Conservation (phyloP, 2,113 vertebrate species). For the Mesocricetus auratus region DNA sequence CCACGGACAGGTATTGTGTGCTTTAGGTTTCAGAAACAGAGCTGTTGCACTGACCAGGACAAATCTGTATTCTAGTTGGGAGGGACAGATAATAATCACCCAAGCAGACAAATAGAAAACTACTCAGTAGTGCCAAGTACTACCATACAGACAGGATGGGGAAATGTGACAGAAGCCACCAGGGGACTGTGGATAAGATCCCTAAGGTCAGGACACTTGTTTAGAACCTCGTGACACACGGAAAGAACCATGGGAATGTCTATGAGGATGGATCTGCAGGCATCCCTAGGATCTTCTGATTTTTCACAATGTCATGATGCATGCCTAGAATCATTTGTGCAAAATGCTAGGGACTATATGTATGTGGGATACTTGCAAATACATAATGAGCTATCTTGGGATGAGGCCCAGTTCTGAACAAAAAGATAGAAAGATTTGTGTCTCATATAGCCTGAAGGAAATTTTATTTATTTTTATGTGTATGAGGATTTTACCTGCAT, state of each 20-base stretch:
- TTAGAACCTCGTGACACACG: neutral
- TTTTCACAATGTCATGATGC: conserved; percentile 33
- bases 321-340: neutral
- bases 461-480: neutral
- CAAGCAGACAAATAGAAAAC: conserved; percentile 9
- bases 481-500: neutral
- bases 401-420: neutral
- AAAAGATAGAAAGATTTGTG: neutral
- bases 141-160: conserved; percentile 29
- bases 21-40: neutral
- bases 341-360: neutral
- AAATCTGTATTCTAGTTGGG: neutral
- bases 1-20: neutral
- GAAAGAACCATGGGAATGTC: neutral
- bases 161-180: neutral
- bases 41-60: neutral
- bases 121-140: conserved; percentile 21
- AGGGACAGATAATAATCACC: neutral
- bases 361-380: neutral
- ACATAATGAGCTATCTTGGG: neutral
- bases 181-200: neutral
- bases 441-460: neutral
- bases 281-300: neutral
- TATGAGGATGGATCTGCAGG: neutral
- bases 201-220: neutral